Conservation (phyloP, 37 sponge, comb jelly and placozoan genomes). For the Axinella damicornis region DNA sequence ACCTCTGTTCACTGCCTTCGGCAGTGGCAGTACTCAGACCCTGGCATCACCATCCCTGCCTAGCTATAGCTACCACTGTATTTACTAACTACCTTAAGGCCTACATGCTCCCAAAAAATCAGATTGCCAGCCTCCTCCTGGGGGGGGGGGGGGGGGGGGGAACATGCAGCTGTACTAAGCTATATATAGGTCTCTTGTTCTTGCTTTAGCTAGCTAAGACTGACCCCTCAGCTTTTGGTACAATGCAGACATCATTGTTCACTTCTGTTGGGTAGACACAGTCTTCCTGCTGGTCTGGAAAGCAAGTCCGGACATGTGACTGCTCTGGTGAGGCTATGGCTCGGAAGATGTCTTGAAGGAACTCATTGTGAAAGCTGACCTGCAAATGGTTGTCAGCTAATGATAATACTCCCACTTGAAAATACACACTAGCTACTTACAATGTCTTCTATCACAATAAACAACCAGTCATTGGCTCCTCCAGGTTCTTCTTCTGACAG, state of each 20-base stretch:
- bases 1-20: too few relatives aligned
- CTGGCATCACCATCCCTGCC: too few relatives aligned
- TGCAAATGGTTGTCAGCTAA: neutral
- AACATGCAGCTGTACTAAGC: too few relatives aligned
- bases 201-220: too few relatives aligned
- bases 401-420: too few relatives aligned
- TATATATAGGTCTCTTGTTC: neutral
- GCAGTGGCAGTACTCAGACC: too few relatives aligned
- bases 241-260: neutral
- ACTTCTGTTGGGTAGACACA: neutral
- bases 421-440: too few relatives aligned
- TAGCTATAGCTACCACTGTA: too few relatives aligned
- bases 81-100: too few relatives aligned
- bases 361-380: constrained; percentile 2
- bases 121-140: too few relatives aligned
- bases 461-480: constrained; percentile 71
- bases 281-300: neutral
- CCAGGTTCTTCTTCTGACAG: constrained; percentile 36
- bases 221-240: neutral
- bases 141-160: too few relatives aligned
- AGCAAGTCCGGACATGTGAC: neutral
- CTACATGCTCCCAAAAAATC: too few relatives aligned
- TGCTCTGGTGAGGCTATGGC: neutral
- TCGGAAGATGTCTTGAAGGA: neutral
- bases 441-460: constrained; percentile 51